Percentiles rank a stretch among this genome's conserved stretches.
These are phyloP conservation scores for Grammomys surdaster DNA, from an alignment of 2,113 vertebrate species.

Conservation along the genomic window DNA sequence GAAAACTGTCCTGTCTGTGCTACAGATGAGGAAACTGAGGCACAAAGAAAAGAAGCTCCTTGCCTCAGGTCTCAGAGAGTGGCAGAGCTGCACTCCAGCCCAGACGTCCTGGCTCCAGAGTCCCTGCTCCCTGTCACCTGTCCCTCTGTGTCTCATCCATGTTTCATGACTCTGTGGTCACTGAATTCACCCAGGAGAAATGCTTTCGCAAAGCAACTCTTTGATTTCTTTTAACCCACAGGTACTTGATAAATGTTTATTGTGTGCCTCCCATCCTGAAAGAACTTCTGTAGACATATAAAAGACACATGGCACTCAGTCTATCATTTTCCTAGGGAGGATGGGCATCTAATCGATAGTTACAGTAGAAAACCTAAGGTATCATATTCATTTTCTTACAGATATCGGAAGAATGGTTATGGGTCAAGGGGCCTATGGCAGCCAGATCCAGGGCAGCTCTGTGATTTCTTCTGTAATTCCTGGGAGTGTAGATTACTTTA, in stretches of 20 bases:
- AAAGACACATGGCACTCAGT: not conserved
- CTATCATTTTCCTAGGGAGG: slow-evolving; percentile 13
- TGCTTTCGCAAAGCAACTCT: slow-evolving; percentile 10
- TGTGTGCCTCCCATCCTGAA: slow-evolving; percentile 4
- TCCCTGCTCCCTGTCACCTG: not conserved
- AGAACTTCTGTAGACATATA: not conserved
- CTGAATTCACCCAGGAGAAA: slow-evolving; percentile 22
- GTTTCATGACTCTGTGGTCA: slow-evolving; percentile 21
- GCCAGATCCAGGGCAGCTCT: not conserved
- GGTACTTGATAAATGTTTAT: slow-evolving; percentile 30
- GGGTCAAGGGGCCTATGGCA: not conserved
- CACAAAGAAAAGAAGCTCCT: not conserved
- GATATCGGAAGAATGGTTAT: not conserved
- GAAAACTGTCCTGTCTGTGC: not conserved
- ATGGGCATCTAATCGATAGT: not conserved
- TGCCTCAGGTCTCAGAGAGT: not conserved
- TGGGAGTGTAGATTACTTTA: not conserved
- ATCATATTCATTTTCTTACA: not conserved
- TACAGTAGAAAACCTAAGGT: not conserved
- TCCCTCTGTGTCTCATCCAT: not conserved
- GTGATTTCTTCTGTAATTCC: not conserved
- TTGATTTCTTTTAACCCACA: slow-evolving; percentile 42
- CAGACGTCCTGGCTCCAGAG: not conserved
- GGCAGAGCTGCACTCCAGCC: not conserved
- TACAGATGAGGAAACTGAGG: slow-evolving; percentile 26